Base-by-base conservation (phyloP, 2,113 vertebrate genomes). In the Glaucomys volans region DNA sequence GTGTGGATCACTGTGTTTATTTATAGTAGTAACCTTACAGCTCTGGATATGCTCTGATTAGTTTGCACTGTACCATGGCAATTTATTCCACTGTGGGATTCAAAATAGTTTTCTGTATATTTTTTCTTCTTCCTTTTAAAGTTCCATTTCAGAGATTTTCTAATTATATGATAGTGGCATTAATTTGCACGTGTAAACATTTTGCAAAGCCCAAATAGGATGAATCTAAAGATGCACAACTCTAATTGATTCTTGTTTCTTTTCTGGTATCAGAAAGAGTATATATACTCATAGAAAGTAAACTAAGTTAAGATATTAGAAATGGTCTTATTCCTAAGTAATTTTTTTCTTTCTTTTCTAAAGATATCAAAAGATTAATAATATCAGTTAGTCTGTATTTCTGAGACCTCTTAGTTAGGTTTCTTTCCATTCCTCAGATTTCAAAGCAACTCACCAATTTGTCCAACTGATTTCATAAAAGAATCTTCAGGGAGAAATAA, bases 21-120 rank as follows among this genome's bases (percentile, higher is more conserved):
- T 89, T 96, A 85, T 95, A 95, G 87, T 24, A 64, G n/a, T 76
- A 79, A 87, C 76, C 84, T 93, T 54, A 93, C 13, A 77, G 75
- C 87, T 88, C 22, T 74, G 62, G 79, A 87, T 86, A 93, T 91
- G 57, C 94, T 94, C 82, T 97, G 71, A 92, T 95, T 95, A 95
- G 59, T 85, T 77, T 96, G 66, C 54, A 90, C 50, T 86, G 74
- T 69, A 85, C 59, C 80, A 67, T 88, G 44, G 57, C 94, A 87
- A 54, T 93, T 77, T 92, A 85, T 92, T 97, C 57, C 69, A 72
- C n/a, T 85, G 66, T 92, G 47, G 44, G 87, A 96, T 72, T 95
- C 40, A 81, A 76, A 93, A 84, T 57, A 90, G n/a, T 42, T 93
- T 59, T 80, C 52, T 84, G 18, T 40, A 11, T 87, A 71, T 81